Base-by-base conservation (phyloP, 2,888 invertebrate genomes). In the Peribatodes rhomboidaria region DNA sequence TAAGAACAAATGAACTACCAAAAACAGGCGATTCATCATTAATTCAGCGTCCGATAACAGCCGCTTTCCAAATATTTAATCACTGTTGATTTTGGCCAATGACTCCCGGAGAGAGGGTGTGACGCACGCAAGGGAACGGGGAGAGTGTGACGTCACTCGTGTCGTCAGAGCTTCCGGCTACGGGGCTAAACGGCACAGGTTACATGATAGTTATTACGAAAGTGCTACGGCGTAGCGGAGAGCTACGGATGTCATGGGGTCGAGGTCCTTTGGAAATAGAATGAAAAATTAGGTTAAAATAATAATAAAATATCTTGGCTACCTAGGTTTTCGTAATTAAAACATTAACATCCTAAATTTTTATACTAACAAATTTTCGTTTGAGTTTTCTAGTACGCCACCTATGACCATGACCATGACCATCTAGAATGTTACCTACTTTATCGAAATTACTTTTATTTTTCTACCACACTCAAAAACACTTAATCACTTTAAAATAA, bases 141-240 rank as follows among this genome's bases (percentile, higher is more conserved):
- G 85, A 86, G 87, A 80, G 73, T 71, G 82, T 89, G 84, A 89
- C 91, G 88, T 91, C 91, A 91, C 82, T 69, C 67, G 80, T 86
- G 82, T 85, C 86, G 87, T 87, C 88, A 85, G 61, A 70, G 71
- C 74, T 76, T 75, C 73, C 74, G 66, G 68, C 57, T 71, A 74
- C 71, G 65, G 59, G 46, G 60, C 66, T 65, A 65, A 27, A n/a
- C 50, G 31, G 18, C 35, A 44, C 20, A 55, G 55, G 13, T 55
- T 55, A 55, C 20, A n/a, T 33, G 31, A 20, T 9, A 55, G 55
- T 44, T n/a, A 11, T 61, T 64, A 42, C 16, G 55, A 33, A 78
- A 76, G 76, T 59, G 77, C 79, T 80, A 81, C 82, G 75, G 70
- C 77, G 75, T 69, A 78, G 76, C 75, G 76, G 42, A 16, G 68